Conservation (phyloP, 2,888 invertebrate species). For the Aphidius colemani region DNA sequence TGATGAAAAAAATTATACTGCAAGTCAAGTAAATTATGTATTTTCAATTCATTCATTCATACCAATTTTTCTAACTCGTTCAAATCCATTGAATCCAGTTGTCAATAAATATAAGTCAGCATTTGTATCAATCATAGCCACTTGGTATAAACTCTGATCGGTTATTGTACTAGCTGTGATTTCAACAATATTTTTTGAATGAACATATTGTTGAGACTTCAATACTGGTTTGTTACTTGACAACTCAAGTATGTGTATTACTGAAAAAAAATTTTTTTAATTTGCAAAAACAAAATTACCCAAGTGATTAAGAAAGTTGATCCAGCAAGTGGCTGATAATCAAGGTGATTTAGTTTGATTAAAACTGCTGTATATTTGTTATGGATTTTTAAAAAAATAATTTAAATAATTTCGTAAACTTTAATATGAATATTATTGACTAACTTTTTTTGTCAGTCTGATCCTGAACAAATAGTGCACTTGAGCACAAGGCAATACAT, state of each 20-base stretch:
- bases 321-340: too few relatives aligned
- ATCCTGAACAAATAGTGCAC: slow-evolving; percentile 85
- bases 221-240: slow-evolving; percentile 74
- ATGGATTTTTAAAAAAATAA: background rate
- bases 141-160: slow-evolving; percentile 74
- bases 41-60: background rate
- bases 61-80: slow-evolving; percentile 57
- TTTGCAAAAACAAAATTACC: background rate
- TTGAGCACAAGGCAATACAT: slow-evolving; percentile 82
- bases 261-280: slow-evolving; percentile 59
- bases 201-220: slow-evolving; percentile 76
- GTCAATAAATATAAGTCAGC: slow-evolving; percentile 84
- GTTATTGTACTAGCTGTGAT: slow-evolving; percentile 87
- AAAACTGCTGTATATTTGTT: too few relatives aligned
- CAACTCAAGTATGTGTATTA: slow-evolving; percentile 85
- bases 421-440: slow-evolving; percentile 22
- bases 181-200: slow-evolving; percentile 78
- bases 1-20: background rate
- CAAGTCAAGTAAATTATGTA: background rate
- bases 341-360: too few relatives aligned
- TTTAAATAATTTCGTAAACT: background rate
- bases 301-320: slow-evolving; percentile 4
- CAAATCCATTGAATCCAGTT: slow-evolving; percentile 64
- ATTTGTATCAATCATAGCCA: slow-evolving; percentile 88
- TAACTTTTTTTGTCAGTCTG: slow-evolving; percentile 81